Evolutionary conservation across 1,140 invertebrate species (phyloP), one percentile per base, ranked within the genome.

Genomic region (Trigoniulus corallinus): DNA sequence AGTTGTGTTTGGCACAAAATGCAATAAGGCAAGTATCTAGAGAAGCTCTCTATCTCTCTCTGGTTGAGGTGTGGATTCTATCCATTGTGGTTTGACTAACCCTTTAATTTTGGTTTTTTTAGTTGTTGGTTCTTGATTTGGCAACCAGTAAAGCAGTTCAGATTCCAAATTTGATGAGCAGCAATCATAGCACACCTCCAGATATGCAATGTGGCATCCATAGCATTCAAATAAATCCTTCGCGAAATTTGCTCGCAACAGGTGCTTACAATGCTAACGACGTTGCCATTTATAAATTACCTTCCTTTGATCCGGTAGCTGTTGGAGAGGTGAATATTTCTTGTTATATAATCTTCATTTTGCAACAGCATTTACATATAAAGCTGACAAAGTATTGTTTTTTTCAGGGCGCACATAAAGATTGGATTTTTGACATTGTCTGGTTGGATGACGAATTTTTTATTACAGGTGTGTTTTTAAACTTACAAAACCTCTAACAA

Each of bases 391-490:
- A 7, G 29, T 7, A 34, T 34, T 12, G 15, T 57, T 53, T 56
- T 45, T 63, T 62, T 58, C 61, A 76, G 72, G 70, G 70, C 60
- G 87, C 84, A 15, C 92, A 97, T 67, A 78, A 79, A 62, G 91
- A 96, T 65, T 92, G 88, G 81, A 85, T 94, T 40, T 91, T 95
- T 70, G 93, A 94, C 60, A 80, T 93, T 75, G 85, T 83, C 59
- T 97, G 92, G 92, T 64, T 97, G 43, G 91, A 96, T 67, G 92
- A 96, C 69, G 82, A 94, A 64, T 93, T 89, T 71, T 65, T 95
- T 47, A 88, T 95, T 18, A 88, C 88, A 22, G 91, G 91, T 65
- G 59, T 52, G 26, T 41, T n/a, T n/a, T n/a, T n/a, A n/a, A n/a
- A n/a, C n/a, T n/a, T n/a, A n/a, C n/a, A n/a, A n/a, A n/a, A n/a